Base-by-base conservation (phyloP, 2,797 vertebrate species). In the Clamator glandarius region DNA sequence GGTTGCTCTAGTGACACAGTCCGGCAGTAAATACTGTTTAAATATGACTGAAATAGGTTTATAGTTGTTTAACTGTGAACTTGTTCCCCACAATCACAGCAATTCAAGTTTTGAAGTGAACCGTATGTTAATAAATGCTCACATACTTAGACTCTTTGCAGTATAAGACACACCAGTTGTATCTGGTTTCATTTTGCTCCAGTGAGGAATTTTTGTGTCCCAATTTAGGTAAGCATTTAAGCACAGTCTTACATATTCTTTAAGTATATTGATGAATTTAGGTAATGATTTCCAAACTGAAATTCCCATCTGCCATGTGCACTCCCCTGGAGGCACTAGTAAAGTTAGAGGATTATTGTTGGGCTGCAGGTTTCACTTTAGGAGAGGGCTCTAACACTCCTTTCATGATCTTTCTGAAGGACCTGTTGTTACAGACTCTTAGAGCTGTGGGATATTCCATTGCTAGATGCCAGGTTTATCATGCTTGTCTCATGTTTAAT, bases 41-140 rank as follows among this genome's bases (percentile, higher is more conserved):
- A 75, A 72, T 16, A 50, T 44, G 3, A 33, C 54, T 81, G 35
- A 68, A 89, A 77, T 35, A 74, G 35, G 36, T 61, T 81, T 58
- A 54, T 74, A 74, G 77, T 31, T 84, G 13, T 69, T 90, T 90
- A 87, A 66, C 26, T 36, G n/a, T 72, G 66, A 89, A 62, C 50
- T 19, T 72, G 26, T 52, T 83, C 29, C 26, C 13, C 31, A 57
- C 28, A 80, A 62, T 83, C 59, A 58, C 36, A 85, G 5, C 13
- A 69, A 66, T 91, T 95, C 50, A 85, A 48, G 46, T 41, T 75
- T 68, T 85, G 78, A 92, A 91, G 64, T n/a, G 57, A 85, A 62
- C 31, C 33, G 26, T 83, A 80, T 89, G 81, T 61, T 90, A 58
- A 89, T 80, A 85, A 92, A 94, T 83, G 25, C 31, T 92, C 54